Conservation (phyloP, 2,113 vertebrate species). For the Melanotaenia duboulayi region DNA sequence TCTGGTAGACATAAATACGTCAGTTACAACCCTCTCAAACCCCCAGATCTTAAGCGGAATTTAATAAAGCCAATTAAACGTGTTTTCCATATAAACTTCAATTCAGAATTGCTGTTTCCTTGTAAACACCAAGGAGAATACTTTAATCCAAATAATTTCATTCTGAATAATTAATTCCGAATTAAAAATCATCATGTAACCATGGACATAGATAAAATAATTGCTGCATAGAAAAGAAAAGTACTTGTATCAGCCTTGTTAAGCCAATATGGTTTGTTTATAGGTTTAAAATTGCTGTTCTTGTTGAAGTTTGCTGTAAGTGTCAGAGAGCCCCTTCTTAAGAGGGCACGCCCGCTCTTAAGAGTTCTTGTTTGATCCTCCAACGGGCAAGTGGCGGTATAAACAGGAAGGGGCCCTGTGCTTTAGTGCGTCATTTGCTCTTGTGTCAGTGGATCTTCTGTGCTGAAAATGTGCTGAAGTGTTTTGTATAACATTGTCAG, state of each 20-base stretch:
- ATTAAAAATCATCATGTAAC: too few relatives aligned
- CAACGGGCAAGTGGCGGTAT: slow-evolving; percentile 54
- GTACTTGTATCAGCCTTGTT: background rate
- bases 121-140: too few relatives aligned
- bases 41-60: too few relatives aligned
- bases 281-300: background rate
- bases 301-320: slow-evolving; percentile 13
- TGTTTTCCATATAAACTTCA: too few relatives aligned
- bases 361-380: slow-evolving; percentile 66
- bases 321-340: slow-evolving; percentile 12
- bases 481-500: slow-evolving; percentile 72
- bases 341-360: slow-evolving; percentile 39
- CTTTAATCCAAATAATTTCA: too few relatives aligned
- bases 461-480: slow-evolving; percentile 64
- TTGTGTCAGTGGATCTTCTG: slow-evolving; percentile 68
- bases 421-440: slow-evolving; percentile 73
- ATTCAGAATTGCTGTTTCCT: too few relatives aligned
- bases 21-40: too few relatives aligned
- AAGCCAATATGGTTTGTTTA: background rate
- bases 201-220: too few relatives aligned
- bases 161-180: too few relatives aligned
- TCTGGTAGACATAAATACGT: too few relatives aligned
- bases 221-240: too few relatives aligned
- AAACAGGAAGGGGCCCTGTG: slow-evolving; percentile 78
- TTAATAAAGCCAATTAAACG: too few relatives aligned